Base-by-base conservation (phyloP, 1,140 invertebrate genomes). In the Ectropis grisescens region DNA sequence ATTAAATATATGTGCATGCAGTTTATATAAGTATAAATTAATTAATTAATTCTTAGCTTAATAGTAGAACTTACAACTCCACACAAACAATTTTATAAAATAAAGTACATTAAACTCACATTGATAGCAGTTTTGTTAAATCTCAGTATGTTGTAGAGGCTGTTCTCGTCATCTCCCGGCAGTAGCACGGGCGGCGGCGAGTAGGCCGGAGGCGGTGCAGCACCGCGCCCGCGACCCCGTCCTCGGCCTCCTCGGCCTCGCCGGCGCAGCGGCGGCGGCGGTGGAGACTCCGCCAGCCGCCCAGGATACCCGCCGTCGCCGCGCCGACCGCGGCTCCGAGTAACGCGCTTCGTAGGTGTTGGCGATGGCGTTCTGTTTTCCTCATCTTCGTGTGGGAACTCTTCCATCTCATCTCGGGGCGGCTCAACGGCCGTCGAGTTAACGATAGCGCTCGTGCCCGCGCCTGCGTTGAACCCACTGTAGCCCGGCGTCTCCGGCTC, bases 101-200 rank as follows among this genome's bases (percentile, higher is more conserved):
- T n/a, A n/a, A n/a, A n/a, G n/a, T n/a, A n/a, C n/a, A n/a, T n/a
- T n/a, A n/a, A 29, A 79, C 82, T 76, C 84, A 91, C 90, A 54
- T 91, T 91, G 11, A 96, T 85, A 2, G 91, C 87, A 27, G 87
- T 86, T 52, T 91, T 90, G 27, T 93, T 93, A 53, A 90, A 91
- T 35, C 88, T 86, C 27, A 96, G 89, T 16, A 93, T 89, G 51
- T 87, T 90, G 68, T 95, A 96, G 4, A 95, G 85, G 59, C 90
- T 92, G 58, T 89, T 87, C 57, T 95, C 93, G 79, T 95, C 93
- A 48, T 83, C 81, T 3, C 67, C 71, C 15, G 69, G 69, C 31
- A 74, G 33, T 10, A 69, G 43, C 2, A 76, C 64, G 0, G 68
- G 71, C 2, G 67, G 75, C 3, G 61, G 72, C 3, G 65, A 74